These are phyloP conservation scores for Struthio camelus DNA, from an alignment of 2,113 vertebrate species.

Conservation along the genomic window DNA sequence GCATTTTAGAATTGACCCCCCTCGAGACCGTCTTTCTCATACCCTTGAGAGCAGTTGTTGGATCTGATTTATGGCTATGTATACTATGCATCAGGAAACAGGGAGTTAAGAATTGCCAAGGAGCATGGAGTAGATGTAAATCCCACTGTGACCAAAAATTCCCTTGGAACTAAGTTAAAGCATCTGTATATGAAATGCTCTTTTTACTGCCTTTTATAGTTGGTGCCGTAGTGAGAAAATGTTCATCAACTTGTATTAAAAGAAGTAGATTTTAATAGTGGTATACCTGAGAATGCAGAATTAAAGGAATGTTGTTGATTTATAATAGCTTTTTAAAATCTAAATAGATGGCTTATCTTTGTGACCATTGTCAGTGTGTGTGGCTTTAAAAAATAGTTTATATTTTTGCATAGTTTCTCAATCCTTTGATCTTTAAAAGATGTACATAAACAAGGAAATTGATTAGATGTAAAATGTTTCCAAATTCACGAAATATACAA, in stretches of 20 bases:
- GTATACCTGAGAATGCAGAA: background rate
- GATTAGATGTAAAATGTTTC: background rate
- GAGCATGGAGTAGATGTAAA: background rate
- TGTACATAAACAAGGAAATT: background rate
- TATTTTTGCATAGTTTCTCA: background rate
- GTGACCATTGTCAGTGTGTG: background rate
- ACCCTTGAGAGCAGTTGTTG: background rate
- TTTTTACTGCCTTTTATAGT: background rate
- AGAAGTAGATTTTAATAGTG: background rate
- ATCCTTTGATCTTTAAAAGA: background rate
- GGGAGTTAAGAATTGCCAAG: background rate
- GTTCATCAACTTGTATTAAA: background rate
- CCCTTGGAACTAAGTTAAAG: background rate
- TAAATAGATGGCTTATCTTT: background rate
- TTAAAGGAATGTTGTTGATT: background rate
- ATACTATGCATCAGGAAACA: background rate
- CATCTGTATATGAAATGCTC: background rate
- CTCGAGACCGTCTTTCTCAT: background rate
- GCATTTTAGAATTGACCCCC: background rate
- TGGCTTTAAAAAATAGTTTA: background rate
- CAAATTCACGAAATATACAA: background rate
- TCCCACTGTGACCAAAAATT: background rate
- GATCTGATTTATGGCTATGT: background rate
- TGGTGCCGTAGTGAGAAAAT: background rate
- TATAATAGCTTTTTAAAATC: background rate